Base-by-base conservation (phyloP, 2,113 vertebrate species). In the Zapus hudsonius region DNA sequence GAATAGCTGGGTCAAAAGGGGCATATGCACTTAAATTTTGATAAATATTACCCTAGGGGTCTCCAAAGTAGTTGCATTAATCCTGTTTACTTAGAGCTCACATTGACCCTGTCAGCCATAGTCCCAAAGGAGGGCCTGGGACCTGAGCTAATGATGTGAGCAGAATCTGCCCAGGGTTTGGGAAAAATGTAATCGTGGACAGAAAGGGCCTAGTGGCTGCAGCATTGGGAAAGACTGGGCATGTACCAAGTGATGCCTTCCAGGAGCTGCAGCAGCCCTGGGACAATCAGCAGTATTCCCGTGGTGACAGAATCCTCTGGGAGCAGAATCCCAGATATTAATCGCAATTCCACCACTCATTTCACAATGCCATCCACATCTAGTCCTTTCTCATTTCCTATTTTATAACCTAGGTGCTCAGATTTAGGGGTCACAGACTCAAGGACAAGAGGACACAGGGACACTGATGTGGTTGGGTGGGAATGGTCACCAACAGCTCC, bases 61-160 rank as follows among this genome's bases (percentile, higher is more conserved):
- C 74, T 85, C 72, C 82, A 57, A 85, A 88, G 93, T 63, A 91
- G 80, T 22, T 38, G 25, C 57, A 74, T 81, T 91, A 75, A 73
- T 94, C 40, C 33, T 81, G 80, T 94, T 89, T 90, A 82, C 70
- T 76, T 66, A 83, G 88, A 66, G 61, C 42, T 92, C 61, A 70
- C 17, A 23, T 15, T 25, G 38, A 73, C 75, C 89, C 63, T 70
- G 3, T 57, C 38, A 75, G 78, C n/a, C 75, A 57, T 0, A 20
- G 40, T 93, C 92, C 36, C 86, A 59, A 25, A 92, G 88, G 75
- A 90, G 40, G 19, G 17, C 12, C 27, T 3, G 7, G 27, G 27
- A 72, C 36, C 33, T n/a, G 42, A 79, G 69, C 86, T 89, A 78
- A 52, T n/a, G 75, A 23, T 47, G 17, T 20, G 10, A 57, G 88